Conservation (phyloP, 2,888 invertebrate genomes). For the Zaprionus obscuricornis region DNA sequence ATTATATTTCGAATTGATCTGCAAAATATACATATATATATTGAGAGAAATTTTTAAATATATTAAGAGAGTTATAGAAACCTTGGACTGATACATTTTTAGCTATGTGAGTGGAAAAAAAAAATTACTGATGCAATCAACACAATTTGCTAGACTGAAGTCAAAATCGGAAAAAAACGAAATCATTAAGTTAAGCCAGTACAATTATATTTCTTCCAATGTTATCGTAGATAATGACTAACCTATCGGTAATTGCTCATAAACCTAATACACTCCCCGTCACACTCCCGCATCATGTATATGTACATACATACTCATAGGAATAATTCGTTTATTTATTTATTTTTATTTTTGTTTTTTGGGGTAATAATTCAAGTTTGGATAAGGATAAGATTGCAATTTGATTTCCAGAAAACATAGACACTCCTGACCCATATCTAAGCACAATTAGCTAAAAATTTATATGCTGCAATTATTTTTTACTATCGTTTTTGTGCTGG, state of each 20-base stretch:
- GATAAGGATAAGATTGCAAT: slow-evolving; percentile 67
- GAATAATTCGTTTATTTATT: too few species aligned
- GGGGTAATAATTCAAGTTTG: slow-evolving; percentile 41
- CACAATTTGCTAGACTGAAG: slow-evolving; percentile 36
- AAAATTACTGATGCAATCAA: slow-evolving; percentile 6
- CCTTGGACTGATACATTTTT: slow-evolving; percentile 62
- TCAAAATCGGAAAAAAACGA: slow-evolving; percentile 22
- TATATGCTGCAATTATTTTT: background rate
- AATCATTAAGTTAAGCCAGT: slow-evolving; percentile 33
- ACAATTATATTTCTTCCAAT: slow-evolving; percentile 23
- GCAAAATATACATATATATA: background rate
- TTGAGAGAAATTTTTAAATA: background rate
- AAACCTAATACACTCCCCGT: slow-evolving; percentile 23
- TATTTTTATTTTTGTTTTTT: too few species aligned
- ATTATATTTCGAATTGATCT: slow-evolving; percentile 99
- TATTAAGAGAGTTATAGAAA: background rate
- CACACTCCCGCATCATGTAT: slow-evolving; percentile 36
- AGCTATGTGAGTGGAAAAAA: slow-evolving; percentile 9
- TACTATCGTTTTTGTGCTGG: too few species aligned
- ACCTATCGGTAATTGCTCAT: slow-evolving; percentile 58
- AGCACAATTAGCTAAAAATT: too few species aligned
- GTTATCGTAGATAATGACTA: slow-evolving; percentile 55
- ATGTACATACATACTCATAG: slow-evolving; percentile 12
- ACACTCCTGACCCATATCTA: background rate
- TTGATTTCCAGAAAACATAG: background rate